Base-by-base conservation (phyloP, 1,140 invertebrate genomes). In the Ceratitis capitata region DNA sequence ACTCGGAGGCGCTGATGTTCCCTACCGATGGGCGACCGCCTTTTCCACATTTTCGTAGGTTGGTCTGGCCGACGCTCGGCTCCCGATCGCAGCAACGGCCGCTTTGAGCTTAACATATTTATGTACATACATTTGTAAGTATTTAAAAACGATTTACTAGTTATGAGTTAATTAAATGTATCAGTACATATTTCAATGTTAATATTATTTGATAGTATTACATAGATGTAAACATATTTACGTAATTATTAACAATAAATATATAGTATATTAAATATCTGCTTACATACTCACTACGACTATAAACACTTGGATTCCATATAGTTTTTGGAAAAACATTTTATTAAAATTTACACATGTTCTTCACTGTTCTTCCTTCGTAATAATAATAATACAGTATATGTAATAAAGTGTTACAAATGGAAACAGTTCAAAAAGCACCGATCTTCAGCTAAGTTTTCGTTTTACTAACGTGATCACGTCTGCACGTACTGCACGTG, bases 401-500 rank as follows among this genome's bases (percentile, higher is more conserved):
- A n/a, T n/a, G n/a, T 35, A 78, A 45, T 78, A 49, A 83, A 86
- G 82, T 78, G 89, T 89, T 89, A 91, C 90, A 91, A 91, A 91
- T 87, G 89, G 89, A 91, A 91, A 89, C 90, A 91, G 89, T 90
- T 91, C 89, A 91, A 91, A 85, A 91, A 91, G 90, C 90, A 91
- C 90, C 90, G 90, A 91, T 91, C 91, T 91, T 91, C 90, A 91
- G 90, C 90, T 91, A 85, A 82, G 85, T 83, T 83, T 53, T 83
- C 56, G 85, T 83, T 83, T 53, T 83, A 19, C 47, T 51, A 82
- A 47, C 47, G 47, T 83, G 26, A 7, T 32, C 29, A 53, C 82
- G 82, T 29, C 19, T 83, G 14, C 32, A 83, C 26, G 19, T 19
- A 32, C 32, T 19, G 16, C 49, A 53, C 26, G n/a, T 83, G 42